Percentiles rank a stretch among this genome's conserved stretches.
phyloP scores from a whole-genome alignment of 1,140 invertebrate genomes.

The Pseudobourletiella spinata region DNA sequence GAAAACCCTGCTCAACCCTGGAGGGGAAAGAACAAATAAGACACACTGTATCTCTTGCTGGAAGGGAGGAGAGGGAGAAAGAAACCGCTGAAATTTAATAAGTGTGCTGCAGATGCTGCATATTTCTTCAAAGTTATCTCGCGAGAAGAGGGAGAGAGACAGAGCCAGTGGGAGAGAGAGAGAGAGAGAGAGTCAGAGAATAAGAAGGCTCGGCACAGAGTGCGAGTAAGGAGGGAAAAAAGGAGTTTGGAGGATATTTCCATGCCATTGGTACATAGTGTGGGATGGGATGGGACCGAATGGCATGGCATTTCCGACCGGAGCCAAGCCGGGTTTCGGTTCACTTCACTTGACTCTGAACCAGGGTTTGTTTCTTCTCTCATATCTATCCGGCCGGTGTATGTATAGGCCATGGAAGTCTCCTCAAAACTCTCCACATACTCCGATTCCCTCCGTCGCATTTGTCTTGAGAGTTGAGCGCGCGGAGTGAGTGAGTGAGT shows the following conservation, averaged over 20 bases:
- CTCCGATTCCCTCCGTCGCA: background rate
- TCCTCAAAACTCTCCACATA: background rate
- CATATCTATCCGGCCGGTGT: background rate
- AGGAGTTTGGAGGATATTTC: background rate
- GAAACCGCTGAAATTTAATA: slow-evolving; percentile 11
- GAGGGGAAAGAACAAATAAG: too few relatives aligned
- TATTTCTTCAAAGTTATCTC: slow-evolving; percentile 4
- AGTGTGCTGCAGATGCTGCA: slow-evolving; percentile 1
- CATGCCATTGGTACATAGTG: background rate
- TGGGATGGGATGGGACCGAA: background rate
- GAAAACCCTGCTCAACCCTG: too few relatives aligned
- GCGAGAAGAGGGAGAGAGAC: background rate
- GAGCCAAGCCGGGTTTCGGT: slow-evolving; percentile 7
- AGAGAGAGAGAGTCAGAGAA: background rate
- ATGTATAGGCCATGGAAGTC: too few relatives aligned
- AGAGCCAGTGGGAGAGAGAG: background rate
- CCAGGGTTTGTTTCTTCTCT: background rate
- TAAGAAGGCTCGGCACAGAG: background rate
- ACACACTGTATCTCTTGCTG: too few relatives aligned
- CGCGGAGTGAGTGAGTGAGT: too few relatives aligned
- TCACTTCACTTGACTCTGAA: background rate
- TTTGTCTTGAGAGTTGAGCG: background rate
- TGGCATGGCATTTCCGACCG: slow-evolving; percentile 1
- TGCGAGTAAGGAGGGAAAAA: background rate
- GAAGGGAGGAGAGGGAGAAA: background rate